Evolutionary conservation across 2,797 vertebrate genomes (phyloP).

Genomic region (Meriones psammophilus): DNA sequence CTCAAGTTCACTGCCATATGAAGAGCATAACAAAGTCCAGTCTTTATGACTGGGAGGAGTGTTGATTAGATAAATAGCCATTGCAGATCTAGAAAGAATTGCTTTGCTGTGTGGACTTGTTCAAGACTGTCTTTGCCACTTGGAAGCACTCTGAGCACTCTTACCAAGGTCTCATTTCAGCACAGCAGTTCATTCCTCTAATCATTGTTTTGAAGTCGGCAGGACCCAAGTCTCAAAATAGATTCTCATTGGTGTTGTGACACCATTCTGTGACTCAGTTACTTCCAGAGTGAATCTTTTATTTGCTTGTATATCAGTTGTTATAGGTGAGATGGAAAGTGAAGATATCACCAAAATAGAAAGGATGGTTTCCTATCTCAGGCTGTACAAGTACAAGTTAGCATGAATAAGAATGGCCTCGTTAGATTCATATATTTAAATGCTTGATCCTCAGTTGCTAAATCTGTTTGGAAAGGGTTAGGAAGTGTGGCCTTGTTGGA

Average conservation of each 20-base stretch:
- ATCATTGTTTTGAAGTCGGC: not conserved
- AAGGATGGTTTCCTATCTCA: not conserved
- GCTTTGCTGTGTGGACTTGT: not conserved
- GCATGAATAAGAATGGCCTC: not conserved
- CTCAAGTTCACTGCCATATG: not conserved
- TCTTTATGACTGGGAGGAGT: not conserved
- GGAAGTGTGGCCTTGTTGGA: not conserved
- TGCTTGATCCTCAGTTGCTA: not conserved
- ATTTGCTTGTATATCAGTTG: not conserved
- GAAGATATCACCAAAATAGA: not conserved
- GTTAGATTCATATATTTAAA: not conserved
- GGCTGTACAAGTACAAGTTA: not conserved
- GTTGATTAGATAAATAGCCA: not conserved
- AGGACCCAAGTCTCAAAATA: conserved; percentile 2
- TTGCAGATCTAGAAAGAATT: not conserved
- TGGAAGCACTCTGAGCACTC: not conserved
- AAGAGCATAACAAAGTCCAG: not conserved
- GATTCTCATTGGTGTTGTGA: not conserved
- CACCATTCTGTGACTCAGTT: not conserved
- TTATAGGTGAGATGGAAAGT: not conserved
- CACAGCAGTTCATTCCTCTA: not conserved
- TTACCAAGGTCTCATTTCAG: not conserved
- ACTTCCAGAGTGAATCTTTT: not conserved
- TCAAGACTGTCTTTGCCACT: not conserved
- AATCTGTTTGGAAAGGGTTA: not conserved